Percentiles rank a stretch among this genome's conserved stretches.
Conservation (phyloP, 2,113 vertebrate genomes). For the Jacana jacana region DNA sequence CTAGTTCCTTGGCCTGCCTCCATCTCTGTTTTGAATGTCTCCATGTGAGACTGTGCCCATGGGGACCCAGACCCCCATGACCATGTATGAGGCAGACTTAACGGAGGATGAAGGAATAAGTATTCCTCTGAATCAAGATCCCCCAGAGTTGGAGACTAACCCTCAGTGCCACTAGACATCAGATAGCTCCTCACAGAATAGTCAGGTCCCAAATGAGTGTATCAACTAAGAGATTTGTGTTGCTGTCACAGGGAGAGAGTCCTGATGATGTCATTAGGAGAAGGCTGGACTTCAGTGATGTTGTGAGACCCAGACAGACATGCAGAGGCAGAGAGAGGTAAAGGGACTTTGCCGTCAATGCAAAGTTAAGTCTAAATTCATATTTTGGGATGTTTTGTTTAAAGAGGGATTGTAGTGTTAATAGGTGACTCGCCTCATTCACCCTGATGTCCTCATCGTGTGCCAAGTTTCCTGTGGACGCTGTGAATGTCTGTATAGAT, state of each 20-base stretch:
- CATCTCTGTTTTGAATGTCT: background rate
- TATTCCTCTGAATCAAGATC: background rate
- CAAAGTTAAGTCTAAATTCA: background rate
- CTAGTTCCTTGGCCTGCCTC: background rate
- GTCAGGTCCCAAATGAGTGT: accelerated
- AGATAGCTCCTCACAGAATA: background rate
- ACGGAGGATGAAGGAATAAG: background rate
- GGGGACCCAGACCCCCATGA: background rate
- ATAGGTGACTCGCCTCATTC: background rate
- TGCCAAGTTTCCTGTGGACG: background rate
- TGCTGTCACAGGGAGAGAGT: accelerated
- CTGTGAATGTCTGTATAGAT: background rate
- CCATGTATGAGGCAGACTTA: background rate
- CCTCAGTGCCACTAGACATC: background rate
- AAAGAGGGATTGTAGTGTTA: background rate
- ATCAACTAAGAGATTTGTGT: background rate
- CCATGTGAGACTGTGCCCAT: background rate
- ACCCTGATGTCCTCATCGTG: background rate
- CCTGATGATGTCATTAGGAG: background rate
- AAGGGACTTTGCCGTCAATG: accelerated
- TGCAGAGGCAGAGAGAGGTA: background rate
- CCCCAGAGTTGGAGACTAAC: background rate
- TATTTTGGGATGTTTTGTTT: background rate
- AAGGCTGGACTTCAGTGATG: background rate
- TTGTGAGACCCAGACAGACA: background rate